Evolutionary conservation across 2,797 vertebrate genomes (phyloP), one percentile per base, ranked within the genome.

Genomic region (Pantherophis alleghaniensis): DNA sequence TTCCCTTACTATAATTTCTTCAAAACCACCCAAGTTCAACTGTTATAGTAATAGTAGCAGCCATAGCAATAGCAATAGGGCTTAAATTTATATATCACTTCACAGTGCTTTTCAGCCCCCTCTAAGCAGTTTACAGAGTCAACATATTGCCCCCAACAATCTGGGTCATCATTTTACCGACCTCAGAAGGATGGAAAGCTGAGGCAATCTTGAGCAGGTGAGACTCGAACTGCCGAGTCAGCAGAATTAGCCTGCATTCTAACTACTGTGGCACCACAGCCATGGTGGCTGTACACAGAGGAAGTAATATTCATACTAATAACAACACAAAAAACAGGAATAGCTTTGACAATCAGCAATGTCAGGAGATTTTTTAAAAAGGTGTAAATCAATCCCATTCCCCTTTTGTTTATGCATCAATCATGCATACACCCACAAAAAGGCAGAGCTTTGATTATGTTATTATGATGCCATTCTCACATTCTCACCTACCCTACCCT

Each of bases 401-500:
- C 74, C 18, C 20, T 47, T 47, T 47, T 24, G 10, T 24, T 24
- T 47, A 83, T 47, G 74, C 20, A 83, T 83, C 9, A 4, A 47
- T 83, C 37, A 22, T 47, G 10, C 37, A 47, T 47, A 37, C 37
- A 83, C 20, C 20, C 42, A 83, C 10, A 47, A 83, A 83, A 42
- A 24, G 20, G 20, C 10, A 83, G 20, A 5, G 74, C 9, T 83
- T 83, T 83, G 74, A 47, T 83, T 42, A 4, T 47, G 37, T 47
- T 83, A 5, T 22, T 47, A 24, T 47, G 93, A 92, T 51, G 94
- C 61, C 42, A 87, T 93, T 96, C 94, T 88, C 9, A 26, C 94
- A 56, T 91, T 63, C 10, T 61, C 96, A 96, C 95, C 95, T 14
- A 95, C 20, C 37, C 20, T 24, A 83, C 4, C 74, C 37, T 83